A percentile compares a stretch with the other conserved stretches of the same genome.
Evolutionary conservation across 1,140 invertebrate genomes (phyloP).

Genomic region (Drosophila repletoides): DNA sequence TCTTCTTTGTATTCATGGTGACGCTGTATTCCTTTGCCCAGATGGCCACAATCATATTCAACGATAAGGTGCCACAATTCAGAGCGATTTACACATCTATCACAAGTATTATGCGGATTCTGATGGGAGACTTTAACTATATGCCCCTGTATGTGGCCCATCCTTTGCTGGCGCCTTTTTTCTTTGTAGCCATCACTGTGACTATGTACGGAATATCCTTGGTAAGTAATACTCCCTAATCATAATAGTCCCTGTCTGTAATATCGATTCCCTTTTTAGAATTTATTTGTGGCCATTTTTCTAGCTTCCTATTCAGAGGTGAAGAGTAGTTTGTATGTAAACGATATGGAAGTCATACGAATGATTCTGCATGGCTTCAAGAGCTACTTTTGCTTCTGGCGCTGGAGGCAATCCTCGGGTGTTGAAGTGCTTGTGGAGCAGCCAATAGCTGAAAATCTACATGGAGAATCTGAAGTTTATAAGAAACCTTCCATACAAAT

Average conservation of each 20-base stretch:
- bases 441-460: not conserved
- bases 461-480: too few species aligned
- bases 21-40: not conserved
- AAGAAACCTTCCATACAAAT: too few species aligned
- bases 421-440: not conserved
- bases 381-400: not conserved
- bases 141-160: not conserved
- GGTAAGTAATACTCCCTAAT: not conserved
- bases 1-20: not conserved
- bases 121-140: not conserved
- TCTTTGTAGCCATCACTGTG: not conserved
- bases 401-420: not conserved
- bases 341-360: not conserved
- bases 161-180: not conserved
- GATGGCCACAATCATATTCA: not conserved
- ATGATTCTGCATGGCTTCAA: not conserved
- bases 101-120: not conserved
- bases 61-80: not conserved
- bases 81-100: not conserved
- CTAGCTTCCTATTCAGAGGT: not conserved
- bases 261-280: not conserved
- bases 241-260: too few species aligned
- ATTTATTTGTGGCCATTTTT: conserved; percentile 20
- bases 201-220: not conserved
- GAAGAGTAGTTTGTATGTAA: not conserved